Conservation (phyloP, 1,140 invertebrate species). For the Vollenhovia emeryi region DNA sequence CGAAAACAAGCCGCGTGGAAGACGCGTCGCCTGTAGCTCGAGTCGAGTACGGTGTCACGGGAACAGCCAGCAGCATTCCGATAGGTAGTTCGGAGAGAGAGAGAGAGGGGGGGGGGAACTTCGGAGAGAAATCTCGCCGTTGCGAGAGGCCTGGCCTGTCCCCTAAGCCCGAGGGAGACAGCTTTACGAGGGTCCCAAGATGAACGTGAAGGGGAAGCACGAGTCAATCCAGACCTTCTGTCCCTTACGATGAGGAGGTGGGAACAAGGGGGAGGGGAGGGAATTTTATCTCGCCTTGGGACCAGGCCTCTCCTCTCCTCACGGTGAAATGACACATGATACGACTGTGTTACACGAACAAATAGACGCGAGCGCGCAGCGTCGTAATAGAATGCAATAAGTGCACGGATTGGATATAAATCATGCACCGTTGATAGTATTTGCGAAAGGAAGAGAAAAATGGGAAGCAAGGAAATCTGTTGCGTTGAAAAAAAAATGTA, state of each 20-base stretch:
- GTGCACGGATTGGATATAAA: not conserved
- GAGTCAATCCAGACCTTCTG: slow-evolving; percentile 52
- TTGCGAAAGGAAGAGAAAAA: not conserved
- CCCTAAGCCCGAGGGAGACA: slow-evolving; percentile 52
- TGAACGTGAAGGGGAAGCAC: slow-evolving; percentile 56
- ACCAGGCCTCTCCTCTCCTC: slow-evolving; percentile 21
- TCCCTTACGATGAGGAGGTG: not conserved
- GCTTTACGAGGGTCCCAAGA: slow-evolving; percentile 59
- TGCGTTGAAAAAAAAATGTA: not conserved
- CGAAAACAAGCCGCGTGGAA: slow-evolving; percentile 33
- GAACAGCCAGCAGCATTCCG: slow-evolving; percentile 34
- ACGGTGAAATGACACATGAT: slow-evolving; percentile 25
- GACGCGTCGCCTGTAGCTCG: slow-evolving; percentile 30
- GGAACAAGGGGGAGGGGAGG: not conserved
- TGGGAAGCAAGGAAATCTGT: not conserved
- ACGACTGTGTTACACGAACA: slow-evolving; percentile 15
- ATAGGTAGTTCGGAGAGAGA: slow-evolving; percentile 26
- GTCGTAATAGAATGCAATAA: not conserved
- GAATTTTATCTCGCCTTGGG: slow-evolving; percentile 48
- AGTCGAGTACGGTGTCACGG: slow-evolving; percentile 24
- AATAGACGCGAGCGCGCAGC: not conserved
- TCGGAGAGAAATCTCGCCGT: slow-evolving; percentile 43
- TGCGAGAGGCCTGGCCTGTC: slow-evolving; percentile 20
- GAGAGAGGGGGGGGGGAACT: slow-evolving; percentile 21
- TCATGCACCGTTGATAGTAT: not conserved